These are phyloP conservation scores for Tachina fera DNA, from an alignment of 2,888 invertebrate species.

Conservation along the genomic window DNA sequence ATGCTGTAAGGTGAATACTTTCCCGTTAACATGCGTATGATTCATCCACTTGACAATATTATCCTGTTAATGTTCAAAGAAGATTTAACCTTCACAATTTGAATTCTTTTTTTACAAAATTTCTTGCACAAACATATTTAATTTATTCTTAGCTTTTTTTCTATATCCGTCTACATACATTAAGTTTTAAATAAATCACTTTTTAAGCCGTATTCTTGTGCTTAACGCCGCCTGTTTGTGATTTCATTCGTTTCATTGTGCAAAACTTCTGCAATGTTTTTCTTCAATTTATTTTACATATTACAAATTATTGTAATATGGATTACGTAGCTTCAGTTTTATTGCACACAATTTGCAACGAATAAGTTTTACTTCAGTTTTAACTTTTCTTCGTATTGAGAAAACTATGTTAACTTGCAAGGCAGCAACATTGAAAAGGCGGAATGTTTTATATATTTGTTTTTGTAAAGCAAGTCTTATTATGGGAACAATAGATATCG, in stretches of 20 bases:
- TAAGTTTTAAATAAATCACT: slow-evolving; percentile 29
- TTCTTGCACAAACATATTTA: background rate
- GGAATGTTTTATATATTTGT: slow-evolving; percentile 4
- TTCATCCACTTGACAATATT: slow-evolving; percentile 32
- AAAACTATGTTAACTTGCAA: slow-evolving; percentile 9
- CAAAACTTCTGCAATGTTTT: slow-evolving; percentile 1
- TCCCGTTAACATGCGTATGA: slow-evolving; percentile 10
- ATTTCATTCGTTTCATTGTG: slow-evolving; percentile 25
- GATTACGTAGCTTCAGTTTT: slow-evolving; percentile 10
- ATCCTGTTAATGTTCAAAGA: slow-evolving; percentile 5
- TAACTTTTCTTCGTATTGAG: background rate
- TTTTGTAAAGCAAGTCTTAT: background rate
- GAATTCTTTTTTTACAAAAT: background rate
- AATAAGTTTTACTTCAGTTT: background rate
- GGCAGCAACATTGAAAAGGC: slow-evolving; percentile 46
- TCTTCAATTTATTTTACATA: slow-evolving; percentile 11
- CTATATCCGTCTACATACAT: no score
- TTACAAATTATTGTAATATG: slow-evolving; percentile 16
- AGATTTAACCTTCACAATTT: background rate
- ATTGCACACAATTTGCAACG: background rate
- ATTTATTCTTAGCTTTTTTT: slow-evolving; percentile 5
- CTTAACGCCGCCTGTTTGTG: slow-evolving; percentile 48
- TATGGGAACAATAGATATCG: slow-evolving; percentile 3
- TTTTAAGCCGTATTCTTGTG: slow-evolving; percentile 1
- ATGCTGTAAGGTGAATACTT: background rate